phyloP scores from a whole-genome alignment of 1,140 invertebrate genomes.

The Trigoniulus corallinus region DNA sequence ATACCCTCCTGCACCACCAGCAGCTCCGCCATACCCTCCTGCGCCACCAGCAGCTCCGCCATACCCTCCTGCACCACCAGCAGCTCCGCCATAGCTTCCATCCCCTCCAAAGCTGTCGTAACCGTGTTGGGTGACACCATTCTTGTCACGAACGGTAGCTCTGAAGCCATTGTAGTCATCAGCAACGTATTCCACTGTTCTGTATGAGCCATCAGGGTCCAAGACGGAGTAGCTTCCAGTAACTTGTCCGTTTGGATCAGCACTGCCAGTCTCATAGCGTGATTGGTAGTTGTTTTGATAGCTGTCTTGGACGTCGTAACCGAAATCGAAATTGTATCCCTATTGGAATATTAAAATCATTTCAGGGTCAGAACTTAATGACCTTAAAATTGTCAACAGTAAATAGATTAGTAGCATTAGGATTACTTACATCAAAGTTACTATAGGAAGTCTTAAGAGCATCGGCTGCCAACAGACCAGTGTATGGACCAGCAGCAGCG shows the following conservation, averaged over 20 bases:
- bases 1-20: background rate
- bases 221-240: slow-evolving; percentile 4
- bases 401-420: too few species aligned
- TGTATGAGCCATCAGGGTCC: background rate
- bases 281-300: slow-evolving; percentile 3
- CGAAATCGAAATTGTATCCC: slow-evolving; percentile 3
- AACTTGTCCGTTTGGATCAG: background rate
- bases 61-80: background rate
- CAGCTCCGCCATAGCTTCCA: background rate
- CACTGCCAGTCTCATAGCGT: background rate
- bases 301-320: slow-evolving; percentile 4
- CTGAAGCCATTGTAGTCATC: slow-evolving; percentile 1
- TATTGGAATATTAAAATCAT: background rate
- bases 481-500: too few species aligned
- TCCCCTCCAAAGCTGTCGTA: background rate
- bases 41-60: background rate
- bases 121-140: background rate
- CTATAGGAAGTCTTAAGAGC: slow-evolving; percentile 1
- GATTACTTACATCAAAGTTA: slow-evolving; percentile 4
- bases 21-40: background rate
- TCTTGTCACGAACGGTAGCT: background rate
- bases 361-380: too few species aligned
- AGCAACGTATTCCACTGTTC: slow-evolving; percentile 4
- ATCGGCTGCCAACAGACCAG: too few species aligned
- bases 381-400: too few species aligned